Conservation (phyloP, 1,140 invertebrate species). For the Melanaphis sacchari region DNA sequence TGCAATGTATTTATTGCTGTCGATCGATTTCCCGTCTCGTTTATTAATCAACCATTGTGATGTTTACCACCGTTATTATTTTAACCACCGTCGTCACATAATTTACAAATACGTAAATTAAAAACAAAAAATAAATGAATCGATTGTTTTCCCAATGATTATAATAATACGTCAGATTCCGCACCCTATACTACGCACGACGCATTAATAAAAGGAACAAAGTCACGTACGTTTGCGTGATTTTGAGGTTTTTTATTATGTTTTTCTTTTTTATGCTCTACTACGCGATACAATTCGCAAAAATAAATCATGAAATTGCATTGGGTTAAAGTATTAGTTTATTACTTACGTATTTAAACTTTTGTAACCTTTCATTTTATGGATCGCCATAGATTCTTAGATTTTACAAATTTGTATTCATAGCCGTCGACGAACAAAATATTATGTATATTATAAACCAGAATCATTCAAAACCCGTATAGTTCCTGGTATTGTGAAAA, state of each 20-base stretch:
- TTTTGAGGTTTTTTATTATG: neutral
- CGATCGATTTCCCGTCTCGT: neutral
- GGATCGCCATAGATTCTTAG: neutral
- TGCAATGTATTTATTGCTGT: neutral
- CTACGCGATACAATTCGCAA: neutral
- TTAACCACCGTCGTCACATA: neutral
- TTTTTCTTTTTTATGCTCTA: neutral
- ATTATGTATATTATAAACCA: neutral
- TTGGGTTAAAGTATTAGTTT: neutral
- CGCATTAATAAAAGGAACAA: neutral
- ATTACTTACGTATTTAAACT: neutral
- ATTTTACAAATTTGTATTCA: neutral
- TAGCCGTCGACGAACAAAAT: neutral
- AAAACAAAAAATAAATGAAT: neutral
- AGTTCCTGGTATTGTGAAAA: neutral
- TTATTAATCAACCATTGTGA: neutral
- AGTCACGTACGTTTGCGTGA: slow-evolving; percentile 8
- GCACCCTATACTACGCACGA: neutral
- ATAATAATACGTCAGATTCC: neutral
- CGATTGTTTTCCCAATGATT: neutral
- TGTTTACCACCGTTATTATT: neutral
- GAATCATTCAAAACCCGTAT: neutral
- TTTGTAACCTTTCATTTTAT: neutral
- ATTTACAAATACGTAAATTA: neutral
- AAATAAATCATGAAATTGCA: neutral